Evolutionary conservation across 1,140 invertebrate species (phyloP).

Genomic region (Drosophila bifasciata): DNA sequence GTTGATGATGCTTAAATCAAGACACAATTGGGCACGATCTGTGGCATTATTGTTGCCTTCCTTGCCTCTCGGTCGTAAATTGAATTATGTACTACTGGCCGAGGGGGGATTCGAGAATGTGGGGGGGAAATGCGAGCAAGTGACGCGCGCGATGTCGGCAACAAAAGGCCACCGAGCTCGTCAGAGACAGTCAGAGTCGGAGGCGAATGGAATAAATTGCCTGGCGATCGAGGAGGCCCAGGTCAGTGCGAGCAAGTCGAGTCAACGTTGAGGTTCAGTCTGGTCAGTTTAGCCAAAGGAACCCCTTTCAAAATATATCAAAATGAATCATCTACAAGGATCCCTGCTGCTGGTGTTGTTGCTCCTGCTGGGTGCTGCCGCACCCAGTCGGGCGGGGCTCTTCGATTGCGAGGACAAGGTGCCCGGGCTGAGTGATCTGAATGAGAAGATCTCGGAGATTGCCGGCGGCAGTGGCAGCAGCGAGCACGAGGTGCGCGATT

Average conservation of each 20-base stretch:
- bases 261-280: conserved; percentile 35
- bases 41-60: conserved; percentile 17
- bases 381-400: conserved; percentile 46
- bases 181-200: no score
- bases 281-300: conserved; percentile 32
- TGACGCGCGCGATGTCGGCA: conserved; percentile 35
- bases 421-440: conserved; percentile 50
- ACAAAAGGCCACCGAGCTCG: conserved; percentile 44
- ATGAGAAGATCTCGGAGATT: conserved; percentile 52
- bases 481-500: conserved; percentile 73
- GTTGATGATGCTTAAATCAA: conserved; percentile 44
- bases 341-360: conserved; percentile 25
- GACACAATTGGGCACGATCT: conserved; percentile 53
- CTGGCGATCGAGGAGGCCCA: conserved; percentile 32
- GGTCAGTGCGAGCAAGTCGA: conserved; percentile 50
- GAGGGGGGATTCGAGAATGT: conserved; percentile 25
- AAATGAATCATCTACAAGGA: conserved; percentile 40
- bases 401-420: conserved; percentile 72
- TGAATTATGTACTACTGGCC: conserved; percentile 50
- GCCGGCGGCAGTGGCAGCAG: conserved; percentile 50
- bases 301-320: not conserved
- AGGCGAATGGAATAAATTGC: conserved; percentile 44
- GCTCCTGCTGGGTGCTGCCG: conserved; percentile 18
- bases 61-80: conserved; percentile 41
- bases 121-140: conserved; percentile 54